Evolutionary conservation across 2,113 vertebrate species (phyloP).

Genomic region (Tautogolabrus adspersus): DNA sequence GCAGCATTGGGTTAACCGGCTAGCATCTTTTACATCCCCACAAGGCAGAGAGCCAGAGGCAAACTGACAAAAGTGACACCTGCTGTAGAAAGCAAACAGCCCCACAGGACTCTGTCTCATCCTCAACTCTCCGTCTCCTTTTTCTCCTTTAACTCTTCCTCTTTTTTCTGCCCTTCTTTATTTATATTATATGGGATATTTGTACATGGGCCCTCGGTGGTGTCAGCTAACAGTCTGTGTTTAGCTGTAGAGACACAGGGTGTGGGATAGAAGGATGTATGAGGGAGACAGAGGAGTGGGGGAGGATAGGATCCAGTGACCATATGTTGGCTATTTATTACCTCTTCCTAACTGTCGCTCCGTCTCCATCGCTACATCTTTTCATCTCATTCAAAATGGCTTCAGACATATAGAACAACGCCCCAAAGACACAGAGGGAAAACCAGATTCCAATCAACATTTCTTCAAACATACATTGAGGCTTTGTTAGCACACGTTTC

Average conservation of each 20-base stretch:
- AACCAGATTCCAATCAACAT: constrained; percentile 16
- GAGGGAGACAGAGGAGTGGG: constrained; percentile 30
- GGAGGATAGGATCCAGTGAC: constrained; percentile 62
- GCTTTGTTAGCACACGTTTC: no score
- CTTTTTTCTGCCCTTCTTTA: not conserved
- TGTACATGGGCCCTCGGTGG: constrained; percentile 6
- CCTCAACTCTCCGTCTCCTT: not conserved
- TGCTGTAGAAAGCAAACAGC: constrained; percentile 35
- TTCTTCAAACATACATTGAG: not conserved
- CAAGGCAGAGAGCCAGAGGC: constrained; percentile 10
- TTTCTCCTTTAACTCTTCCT: not conserved
- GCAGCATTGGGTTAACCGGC: not conserved
- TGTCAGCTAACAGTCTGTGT: constrained; percentile 58
- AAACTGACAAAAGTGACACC: constrained; percentile 45
- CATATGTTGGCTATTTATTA: constrained; percentile 83
- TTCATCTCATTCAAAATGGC: constrained; percentile 15
- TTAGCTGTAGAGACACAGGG: constrained; percentile 28
- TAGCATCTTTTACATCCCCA: constrained; percentile 15
- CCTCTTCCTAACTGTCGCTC: constrained; percentile 49
- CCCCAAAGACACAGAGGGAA: not conserved
- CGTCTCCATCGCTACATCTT: constrained; percentile 30
- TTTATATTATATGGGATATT: constrained; percentile 29
- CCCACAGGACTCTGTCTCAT: not conserved
- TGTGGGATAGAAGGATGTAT: constrained; percentile 50
- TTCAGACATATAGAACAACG: not conserved